A percentile compares a stretch with the other conserved stretches of the same genome.
Evolutionary conservation across 2,797 vertebrate genomes (phyloP).

Genomic region (Anolis apletophallus): DNA sequence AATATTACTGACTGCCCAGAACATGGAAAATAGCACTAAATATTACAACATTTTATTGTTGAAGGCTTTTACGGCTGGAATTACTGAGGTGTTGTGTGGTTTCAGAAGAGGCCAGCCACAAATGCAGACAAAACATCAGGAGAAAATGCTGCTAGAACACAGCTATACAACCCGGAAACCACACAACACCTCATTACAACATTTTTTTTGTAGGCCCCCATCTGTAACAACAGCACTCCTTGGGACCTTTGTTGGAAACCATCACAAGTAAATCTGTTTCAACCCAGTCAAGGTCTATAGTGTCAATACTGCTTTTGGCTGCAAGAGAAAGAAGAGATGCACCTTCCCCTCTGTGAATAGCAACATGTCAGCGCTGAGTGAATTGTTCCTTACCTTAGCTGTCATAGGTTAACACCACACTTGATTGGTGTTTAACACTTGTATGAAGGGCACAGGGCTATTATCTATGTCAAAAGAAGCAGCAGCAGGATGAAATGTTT

Average conservation of each 20-base stretch:
- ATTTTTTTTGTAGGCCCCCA: neutral
- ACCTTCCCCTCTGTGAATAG: neutral
- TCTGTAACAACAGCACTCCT: neutral
- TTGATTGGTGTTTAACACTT: conserved; percentile 30
- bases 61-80: no score
- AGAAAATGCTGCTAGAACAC: no score
- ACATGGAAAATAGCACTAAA: neutral
- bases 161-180: no score
- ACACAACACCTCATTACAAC: neutral
- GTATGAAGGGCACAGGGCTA: conserved; percentile 20
- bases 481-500: conserved; percentile 35
- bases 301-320: neutral
- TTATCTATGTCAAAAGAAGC: neutral
- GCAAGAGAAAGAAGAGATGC: neutral
- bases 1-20: neutral
- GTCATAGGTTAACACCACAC: conserved; percentile 16
- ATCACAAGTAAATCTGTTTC: neutral
- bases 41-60: no score
- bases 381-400: conserved; percentile 21
- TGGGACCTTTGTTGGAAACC: neutral
- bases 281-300: neutral
- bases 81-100: no score
- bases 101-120: no score
- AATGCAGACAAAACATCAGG: no score
- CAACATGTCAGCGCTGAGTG: neutral